Evolutionary conservation across 2,888 invertebrate species (phyloP).

Genomic region (Alsophila aescularia): DNA sequence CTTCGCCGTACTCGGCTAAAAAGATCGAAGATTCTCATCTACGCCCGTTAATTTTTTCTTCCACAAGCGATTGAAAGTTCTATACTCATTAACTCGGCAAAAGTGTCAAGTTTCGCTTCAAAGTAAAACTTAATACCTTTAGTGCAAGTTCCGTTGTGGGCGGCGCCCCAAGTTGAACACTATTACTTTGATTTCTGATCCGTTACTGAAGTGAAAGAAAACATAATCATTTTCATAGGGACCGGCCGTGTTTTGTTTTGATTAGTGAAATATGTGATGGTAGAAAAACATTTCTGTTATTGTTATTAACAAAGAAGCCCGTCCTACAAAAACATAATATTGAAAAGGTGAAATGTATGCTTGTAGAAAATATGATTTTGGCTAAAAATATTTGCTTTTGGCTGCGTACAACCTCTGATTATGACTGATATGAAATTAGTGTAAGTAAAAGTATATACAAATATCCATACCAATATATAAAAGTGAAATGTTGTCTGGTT

Average conservation of each 20-base stretch:
- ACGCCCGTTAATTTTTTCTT: not conserved
- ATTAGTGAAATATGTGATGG: not conserved
- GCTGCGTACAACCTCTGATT: no score
- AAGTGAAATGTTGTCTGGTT: no score
- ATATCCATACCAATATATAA: no score
- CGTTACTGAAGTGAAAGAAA: not conserved
- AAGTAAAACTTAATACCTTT: constrained; percentile 27
- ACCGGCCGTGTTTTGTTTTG: not conserved
- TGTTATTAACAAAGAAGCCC: not conserved
- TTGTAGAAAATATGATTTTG: no score
- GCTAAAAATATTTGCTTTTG: no score
- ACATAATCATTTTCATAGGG: not conserved
- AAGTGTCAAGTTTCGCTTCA: constrained; percentile 27
- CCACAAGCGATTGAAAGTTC: not conserved
- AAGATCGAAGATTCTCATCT: not conserved
- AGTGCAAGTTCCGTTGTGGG: constrained; percentile 13
- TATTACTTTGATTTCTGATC: constrained; percentile 31
- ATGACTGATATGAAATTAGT: no score
- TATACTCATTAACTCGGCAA: constrained; percentile 16
- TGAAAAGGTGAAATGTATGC: not conserved
- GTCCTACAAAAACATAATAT: constrained; percentile 6
- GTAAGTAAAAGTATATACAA: no score
- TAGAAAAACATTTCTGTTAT: not conserved
- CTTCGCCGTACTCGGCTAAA: no score
- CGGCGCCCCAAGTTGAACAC: constrained; percentile 12